Percentiles rank a stretch among this genome's conserved stretches.
Evolutionary conservation across 1,140 invertebrate species (phyloP).

Genomic region (Cotesia chilonis): DNA sequence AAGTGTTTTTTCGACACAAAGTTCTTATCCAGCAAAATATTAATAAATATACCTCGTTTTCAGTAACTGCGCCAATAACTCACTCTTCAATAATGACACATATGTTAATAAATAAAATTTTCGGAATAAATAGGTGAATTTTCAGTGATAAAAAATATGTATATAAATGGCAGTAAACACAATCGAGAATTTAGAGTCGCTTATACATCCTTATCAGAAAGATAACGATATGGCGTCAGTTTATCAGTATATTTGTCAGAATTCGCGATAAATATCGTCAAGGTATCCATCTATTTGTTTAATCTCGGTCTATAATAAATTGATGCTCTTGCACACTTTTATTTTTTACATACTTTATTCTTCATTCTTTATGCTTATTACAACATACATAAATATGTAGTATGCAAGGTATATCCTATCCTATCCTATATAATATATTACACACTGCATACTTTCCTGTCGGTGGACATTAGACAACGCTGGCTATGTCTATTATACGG

Average conservation of each 20-base stretch:
- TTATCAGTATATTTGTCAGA: constrained; percentile 21
- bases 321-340: neutral
- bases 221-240: constrained; percentile 16
- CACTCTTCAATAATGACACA: too few species aligned
- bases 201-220: constrained; percentile 2
- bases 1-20: too few species aligned
- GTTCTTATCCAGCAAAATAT: too few species aligned
- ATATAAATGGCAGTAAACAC: neutral
- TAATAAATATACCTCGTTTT: too few species aligned
- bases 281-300: constrained; percentile 16
- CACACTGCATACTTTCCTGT: too few species aligned
- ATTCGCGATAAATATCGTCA: constrained; percentile 8
- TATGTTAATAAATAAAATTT: too few species aligned
- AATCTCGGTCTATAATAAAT: neutral
- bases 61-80: too few species aligned
- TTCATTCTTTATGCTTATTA: neutral
- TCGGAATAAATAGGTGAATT: neutral
- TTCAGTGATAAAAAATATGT: neutral
- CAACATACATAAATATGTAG: too few species aligned
- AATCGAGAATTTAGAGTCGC: neutral
- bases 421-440: too few species aligned
- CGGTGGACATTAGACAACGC: too few species aligned
- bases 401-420: too few species aligned
- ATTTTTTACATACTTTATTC: neutral
- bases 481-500: too few species aligned